A percentile compares a stretch with the other conserved stretches of the same genome.
These are phyloP conservation scores for Thunnus albacares DNA, from an alignment of 2,797 vertebrate species.

Conservation along the genomic window DNA sequence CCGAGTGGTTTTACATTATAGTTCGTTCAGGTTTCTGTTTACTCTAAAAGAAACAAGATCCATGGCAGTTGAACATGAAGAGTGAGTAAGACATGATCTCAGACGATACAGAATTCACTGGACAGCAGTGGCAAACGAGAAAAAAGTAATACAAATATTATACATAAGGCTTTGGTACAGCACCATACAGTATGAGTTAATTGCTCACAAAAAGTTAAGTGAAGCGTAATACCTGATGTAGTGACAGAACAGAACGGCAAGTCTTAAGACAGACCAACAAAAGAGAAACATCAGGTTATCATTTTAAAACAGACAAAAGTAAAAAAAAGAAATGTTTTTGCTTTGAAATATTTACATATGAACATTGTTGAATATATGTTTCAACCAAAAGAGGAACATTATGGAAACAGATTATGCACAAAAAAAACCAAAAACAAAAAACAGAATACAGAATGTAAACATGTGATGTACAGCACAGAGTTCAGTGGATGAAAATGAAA, in stretches of 20 bases:
- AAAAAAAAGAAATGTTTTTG: constrained; percentile 77
- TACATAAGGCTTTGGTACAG: constrained; percentile 94
- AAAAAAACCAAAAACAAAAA: constrained; percentile 40
- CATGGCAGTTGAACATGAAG: constrained; percentile 84
- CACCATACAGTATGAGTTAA: constrained; percentile 93
- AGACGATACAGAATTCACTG: constrained; percentile 81
- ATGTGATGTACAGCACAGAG: constrained; percentile 85
- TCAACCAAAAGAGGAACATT: constrained; percentile 59
- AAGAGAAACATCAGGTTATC: constrained; percentile 81
- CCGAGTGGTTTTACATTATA: constrained; percentile 66
- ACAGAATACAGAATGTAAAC: constrained; percentile 82
- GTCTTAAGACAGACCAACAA: constrained; percentile 59
- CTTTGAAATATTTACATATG: constrained; percentile 84
- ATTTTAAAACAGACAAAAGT: constrained; percentile 60
- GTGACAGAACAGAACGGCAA: constrained; percentile 77
- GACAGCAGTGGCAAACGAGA: constrained; percentile 84
- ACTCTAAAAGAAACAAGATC: constrained; percentile 71
- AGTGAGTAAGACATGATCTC: constrained; percentile 80
- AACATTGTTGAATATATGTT: constrained; percentile 71
- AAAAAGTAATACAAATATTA: constrained; percentile 86
- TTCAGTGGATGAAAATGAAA: constrained; percentile 78
- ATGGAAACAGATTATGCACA: constrained; percentile 75
- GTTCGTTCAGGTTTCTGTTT: constrained; percentile 74
- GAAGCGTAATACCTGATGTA: constrained; percentile 91
- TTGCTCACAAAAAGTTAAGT: constrained; percentile 88